Base-by-base conservation (phyloP, 2,888 invertebrate genomes). In the Cryptus armator region DNA sequence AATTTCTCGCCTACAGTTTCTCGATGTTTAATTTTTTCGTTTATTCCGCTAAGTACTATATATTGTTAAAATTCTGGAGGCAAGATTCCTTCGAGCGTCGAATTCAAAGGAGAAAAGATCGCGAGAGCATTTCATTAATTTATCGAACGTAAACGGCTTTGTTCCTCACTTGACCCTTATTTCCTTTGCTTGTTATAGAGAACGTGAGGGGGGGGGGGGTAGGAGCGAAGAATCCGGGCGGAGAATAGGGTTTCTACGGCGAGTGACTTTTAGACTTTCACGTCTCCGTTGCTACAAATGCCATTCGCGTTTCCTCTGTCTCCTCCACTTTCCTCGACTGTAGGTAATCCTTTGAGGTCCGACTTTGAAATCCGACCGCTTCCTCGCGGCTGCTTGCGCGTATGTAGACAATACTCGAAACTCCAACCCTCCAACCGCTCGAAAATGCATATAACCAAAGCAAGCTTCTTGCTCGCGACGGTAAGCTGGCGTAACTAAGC, bases 301-400 rank as follows among this genome's bases (percentile, higher is more conserved):
- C 59, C 56, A 14, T 44, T 43, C n/a, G 56, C 43, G 10, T 44
- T 44, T 56, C 19, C 12, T 32, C 46, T 29, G 16, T 16, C 14
- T 16, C 32, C 46, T 64, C 37, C 16, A 32, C 19, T 64, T 75
- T 64, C 75, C 48, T 64, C 32, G 19, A 16, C 75, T 32, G 75
- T 64, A 75, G 64, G 75, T 64, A 75, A 75, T 75, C 64, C 75
- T 64, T 64, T 75, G 75, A 75, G 62, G 75, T 64, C 75, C 75
- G 75, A 64, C 75, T 75, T 64, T 75, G 75, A 75, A 75, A 75
- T 51, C 75, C 75, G 19, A 62, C 48, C 62, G 19, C 37, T 75
- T 64, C 46, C 62, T 10, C 75, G 64, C 64, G 51, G 37, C 16
- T 43, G 16, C 37, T 32, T 64, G 37, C 37, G 37, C 9, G 9